Evolutionary conservation across 1,140 invertebrate genomes (phyloP), one percentile per base, ranked within the genome.

Genomic region (Portunus trituberculatus): DNA sequence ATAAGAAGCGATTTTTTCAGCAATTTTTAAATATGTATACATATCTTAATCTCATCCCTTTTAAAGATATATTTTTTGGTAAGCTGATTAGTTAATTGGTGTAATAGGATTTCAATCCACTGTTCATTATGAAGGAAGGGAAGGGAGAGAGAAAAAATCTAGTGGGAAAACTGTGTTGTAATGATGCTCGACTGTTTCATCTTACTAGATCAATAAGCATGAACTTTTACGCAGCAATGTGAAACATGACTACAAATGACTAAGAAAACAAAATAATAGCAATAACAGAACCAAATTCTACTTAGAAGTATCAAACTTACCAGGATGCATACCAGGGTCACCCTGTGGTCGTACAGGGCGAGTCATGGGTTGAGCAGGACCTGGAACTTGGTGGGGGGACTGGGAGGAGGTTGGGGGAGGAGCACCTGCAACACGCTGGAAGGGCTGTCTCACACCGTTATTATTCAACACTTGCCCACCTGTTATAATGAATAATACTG

Each of bases 251-350:
- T 20, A 76, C 20, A 76, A 76, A 25, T n/a, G 52, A 59, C 52
- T 20, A 59, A 59, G 0, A 59, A 59, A 76, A 76, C 52, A 59
- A 59, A 59, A 12, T 59, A 10, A 76, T n/a, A n/a, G 25, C 6
- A 76, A 76, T n/a, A n/a, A 76, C n/a, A 76, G 12, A n/a, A 20
- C 45, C 45, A 16, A 8, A 32, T 0, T 25, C 10, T 59, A 59
- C 12, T 20, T 20, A 59, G 29, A 4, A 48, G 10, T 32, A 32
- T 31, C 4, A n/a, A 32, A 91, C 46, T 95, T 91, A 96, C 96
- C 96, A 83, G 96, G 96, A 92, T 96, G 96, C 86, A 96, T 92
- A 29, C 95, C 94, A 39, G 96, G 95, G 87, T 96, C 96, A 67
- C 91, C 95, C n/a, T 94, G 93, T 32, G 95, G 96, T 93, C 96